phyloP scores from a whole-genome alignment of 2,797 vertebrate species.

The Lepus townsendii region DNA sequence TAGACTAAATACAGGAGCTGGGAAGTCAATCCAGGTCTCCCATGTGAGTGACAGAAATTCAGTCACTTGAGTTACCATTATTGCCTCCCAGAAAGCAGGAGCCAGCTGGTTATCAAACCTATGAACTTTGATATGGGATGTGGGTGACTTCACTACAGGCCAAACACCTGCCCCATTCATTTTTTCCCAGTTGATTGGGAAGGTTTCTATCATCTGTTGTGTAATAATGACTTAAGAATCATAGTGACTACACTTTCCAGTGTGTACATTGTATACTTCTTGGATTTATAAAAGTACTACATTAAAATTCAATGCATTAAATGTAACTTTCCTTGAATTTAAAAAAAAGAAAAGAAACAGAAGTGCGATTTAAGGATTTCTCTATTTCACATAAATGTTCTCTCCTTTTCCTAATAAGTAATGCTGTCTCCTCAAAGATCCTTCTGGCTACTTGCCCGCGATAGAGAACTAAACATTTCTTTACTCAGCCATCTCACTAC shows the following conservation, averaged over 20 bases:
- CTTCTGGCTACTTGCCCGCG: neutral
- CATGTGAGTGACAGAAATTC: no score
- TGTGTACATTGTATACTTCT: neutral
- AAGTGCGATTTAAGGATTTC: neutral
- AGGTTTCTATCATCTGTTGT: neutral
- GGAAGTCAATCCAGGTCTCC: no score
- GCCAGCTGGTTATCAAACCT: no score
- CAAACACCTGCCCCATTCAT: neutral
- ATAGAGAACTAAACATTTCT: neutral
- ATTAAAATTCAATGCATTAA: slow-evolving; percentile 11
- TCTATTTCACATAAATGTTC: slow-evolving; percentile 2
- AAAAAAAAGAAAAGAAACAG: neutral
- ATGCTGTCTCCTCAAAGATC: neutral
- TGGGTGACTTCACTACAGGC: no score
- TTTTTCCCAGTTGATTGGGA: neutral
- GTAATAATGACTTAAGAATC: neutral
- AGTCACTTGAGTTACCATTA: no score
- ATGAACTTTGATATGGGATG: no score
- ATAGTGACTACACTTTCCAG: neutral
- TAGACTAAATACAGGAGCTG: no score
- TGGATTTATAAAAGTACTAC: neutral
- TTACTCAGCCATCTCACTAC: neutral
- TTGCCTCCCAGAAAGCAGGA: no score
- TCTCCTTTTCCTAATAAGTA: neutral
- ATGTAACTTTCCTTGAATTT: neutral